These are phyloP conservation scores for Drosophila ananassae DNA, from an alignment of 1,140 invertebrate genomes.

Conservation along the genomic window DNA sequence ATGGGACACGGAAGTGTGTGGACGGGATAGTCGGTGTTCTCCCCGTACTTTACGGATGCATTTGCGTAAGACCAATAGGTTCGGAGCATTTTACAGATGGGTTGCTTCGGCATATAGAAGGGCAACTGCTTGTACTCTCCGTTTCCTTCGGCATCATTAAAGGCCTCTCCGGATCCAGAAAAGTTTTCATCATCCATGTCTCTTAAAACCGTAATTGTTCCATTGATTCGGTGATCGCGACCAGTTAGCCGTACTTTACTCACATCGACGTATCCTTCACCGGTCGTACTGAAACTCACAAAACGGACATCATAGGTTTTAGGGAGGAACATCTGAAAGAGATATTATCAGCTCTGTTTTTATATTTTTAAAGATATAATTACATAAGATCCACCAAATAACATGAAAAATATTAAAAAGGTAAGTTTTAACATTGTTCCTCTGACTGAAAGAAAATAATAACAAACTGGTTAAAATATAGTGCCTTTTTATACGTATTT, in stretches of 20 bases:
- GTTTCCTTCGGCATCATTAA: conserved; percentile 19
- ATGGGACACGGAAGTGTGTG: conserved; percentile 30
- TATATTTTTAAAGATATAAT: neutral
- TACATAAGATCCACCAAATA: neutral
- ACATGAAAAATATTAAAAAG: neutral
- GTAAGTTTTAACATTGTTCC: neutral
- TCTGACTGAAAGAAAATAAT: neutral
- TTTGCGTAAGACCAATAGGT: conserved; percentile 13
- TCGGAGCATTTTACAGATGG: conserved; percentile 19
- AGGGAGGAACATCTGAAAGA: neutral
- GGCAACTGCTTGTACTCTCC: conserved; percentile 35
- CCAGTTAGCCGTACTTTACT: conserved; percentile 18
- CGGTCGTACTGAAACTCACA: neutral
- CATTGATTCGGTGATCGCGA: conserved; percentile 26
- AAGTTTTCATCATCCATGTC: conserved; percentile 16
- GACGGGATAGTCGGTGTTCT: conserved; percentile 32
- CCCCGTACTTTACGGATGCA: neutral
- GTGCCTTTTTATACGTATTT: neutral
- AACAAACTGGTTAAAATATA: neutral
- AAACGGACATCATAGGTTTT: neutral
- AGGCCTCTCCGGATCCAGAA: conserved; percentile 12
- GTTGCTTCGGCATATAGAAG: neutral
- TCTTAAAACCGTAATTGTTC: conserved; percentile 10
- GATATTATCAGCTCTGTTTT: neutral
- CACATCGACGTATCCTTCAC: neutral